Conservation (phyloP, 1,140 invertebrate species). For the Drosophila parabipectinata region DNA sequence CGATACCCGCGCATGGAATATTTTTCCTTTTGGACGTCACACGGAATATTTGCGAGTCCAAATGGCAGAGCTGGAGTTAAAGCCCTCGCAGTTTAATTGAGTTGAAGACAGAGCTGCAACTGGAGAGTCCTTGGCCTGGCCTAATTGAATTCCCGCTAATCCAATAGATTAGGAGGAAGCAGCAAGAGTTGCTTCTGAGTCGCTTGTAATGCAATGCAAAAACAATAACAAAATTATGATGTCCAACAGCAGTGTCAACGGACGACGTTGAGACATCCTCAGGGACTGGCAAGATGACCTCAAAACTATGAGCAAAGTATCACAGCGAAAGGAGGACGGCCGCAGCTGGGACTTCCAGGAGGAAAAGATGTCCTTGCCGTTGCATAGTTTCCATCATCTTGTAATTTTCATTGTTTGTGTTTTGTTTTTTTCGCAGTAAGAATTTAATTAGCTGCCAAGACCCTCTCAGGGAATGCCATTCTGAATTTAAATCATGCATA, state of each 20-base stretch:
- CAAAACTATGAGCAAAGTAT: constrained; percentile 30
- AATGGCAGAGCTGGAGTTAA: constrained; percentile 35
- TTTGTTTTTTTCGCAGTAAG: constrained; percentile 15
- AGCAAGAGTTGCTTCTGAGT: constrained; percentile 37
- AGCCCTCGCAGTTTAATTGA: constrained; percentile 65
- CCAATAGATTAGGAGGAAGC: constrained; percentile 73
- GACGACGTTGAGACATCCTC: constrained; percentile 42
- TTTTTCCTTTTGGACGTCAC: constrained; percentile 19
- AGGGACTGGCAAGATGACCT: constrained; percentile 31
- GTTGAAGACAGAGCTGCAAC: constrained; percentile 36
- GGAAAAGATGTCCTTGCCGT: neutral
- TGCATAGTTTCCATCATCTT: constrained; percentile 4
- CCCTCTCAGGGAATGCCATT: constrained; percentile 1
- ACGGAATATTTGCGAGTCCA: constrained; percentile 35
- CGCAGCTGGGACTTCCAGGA: constrained; percentile 13
- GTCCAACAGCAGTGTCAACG: constrained; percentile 24
- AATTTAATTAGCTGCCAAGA: constrained; percentile 43
- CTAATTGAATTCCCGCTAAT: constrained; percentile 78
- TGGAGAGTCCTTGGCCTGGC: constrained; percentile 51
- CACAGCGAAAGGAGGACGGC: constrained; percentile 5
- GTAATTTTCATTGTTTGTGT: constrained; percentile 15
- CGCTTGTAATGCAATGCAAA: constrained; percentile 64
- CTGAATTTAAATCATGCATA: constrained; percentile 63
- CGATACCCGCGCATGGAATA: constrained; percentile 9
- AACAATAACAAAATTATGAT: constrained; percentile 78